Base-by-base conservation (phyloP, 92 coral and sea anemone genomes). In the Blastomussa wellsi region DNA sequence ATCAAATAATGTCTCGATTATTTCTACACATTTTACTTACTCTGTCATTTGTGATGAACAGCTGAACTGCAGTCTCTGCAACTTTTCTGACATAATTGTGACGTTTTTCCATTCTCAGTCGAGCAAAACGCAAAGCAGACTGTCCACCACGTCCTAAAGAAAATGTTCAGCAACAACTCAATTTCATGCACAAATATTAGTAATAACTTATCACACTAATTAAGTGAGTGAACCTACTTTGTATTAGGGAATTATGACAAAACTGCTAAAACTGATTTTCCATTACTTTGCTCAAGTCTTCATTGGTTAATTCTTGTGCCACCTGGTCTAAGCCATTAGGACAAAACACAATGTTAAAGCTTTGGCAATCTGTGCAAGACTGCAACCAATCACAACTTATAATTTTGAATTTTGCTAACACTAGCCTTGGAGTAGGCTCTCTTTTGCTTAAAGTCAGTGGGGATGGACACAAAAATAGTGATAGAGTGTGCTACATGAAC, bases 41-140 rank as follows among this genome's bases (percentile, higher is more conserved):
- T 89, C 86, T 92, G 84, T 96, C 98, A 92, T 94, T 96, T 31
- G 91, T 31, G 81, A 96, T 96, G 78, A 86, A 96, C 35, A 96
- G 91, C 77, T 92, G 95, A 53, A 96, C 98, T 28, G 98, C 98
- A 17, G 98, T 94, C 79, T 96, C 98, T 0, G 98, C 98, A 38
- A 96, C 98, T 88, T 96, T 96, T 77, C 98, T 81, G 32, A 96
- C 98, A 92, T 96, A 96, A 42, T 96, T 96, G 84, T 96, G 98
- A 68, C 98, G 94, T 81, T 96, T 96, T 72, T 96, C 98, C 98
- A 96, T 94, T 82, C 98, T 83, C 67, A 96, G 72, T 81, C 98
- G 98, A 78, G 98, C 98, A 92, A 96, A 96, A 90, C 98, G 98
- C 26, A 96, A 72, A 69, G 98, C 98, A 42, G 98, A 96, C 91